Percentiles rank a stretch among this genome's conserved stretches.
Evolutionary conservation across 2,888 invertebrate species (phyloP).

Genomic region (Adineta ricciae): DNA sequence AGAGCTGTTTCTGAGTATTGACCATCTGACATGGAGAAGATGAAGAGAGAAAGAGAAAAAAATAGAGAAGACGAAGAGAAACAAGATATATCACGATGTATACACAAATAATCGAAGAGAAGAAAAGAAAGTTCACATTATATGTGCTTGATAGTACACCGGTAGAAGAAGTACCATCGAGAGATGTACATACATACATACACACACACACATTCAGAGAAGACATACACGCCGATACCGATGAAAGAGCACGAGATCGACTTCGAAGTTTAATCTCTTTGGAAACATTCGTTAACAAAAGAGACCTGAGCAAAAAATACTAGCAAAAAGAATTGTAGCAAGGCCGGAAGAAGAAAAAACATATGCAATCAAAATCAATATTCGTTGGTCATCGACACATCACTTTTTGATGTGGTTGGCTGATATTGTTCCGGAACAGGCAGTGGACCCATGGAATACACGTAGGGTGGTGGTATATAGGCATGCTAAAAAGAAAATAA

Average conservation of each 20-base stretch:
- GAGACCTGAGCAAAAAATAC: slow-evolving; percentile 13
- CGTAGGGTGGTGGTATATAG: background rate
- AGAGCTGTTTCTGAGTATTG: background rate
- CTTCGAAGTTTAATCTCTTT: background rate
- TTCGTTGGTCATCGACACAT: background rate
- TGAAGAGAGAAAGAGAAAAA: background rate
- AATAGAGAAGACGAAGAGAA: background rate
- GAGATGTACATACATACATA: background rate
- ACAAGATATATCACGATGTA: background rate
- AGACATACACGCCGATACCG: background rate
- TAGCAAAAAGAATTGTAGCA: background rate
- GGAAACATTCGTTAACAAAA: background rate
- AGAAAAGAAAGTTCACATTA: background rate
- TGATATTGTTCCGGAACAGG: background rate
- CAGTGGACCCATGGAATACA: background rate
- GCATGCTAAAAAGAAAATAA: background rate
- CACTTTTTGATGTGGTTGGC: background rate
- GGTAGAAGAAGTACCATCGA: background rate
- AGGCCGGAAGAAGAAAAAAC: background rate
- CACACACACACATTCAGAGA: background rate
- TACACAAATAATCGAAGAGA: background rate
- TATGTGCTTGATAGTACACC: background rate
- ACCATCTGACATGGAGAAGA: background rate
- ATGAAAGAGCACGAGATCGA: background rate
- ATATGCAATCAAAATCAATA: background rate